phyloP scores from a whole-genome alignment of 2,797 vertebrate species.

The Brachymystax lenok region DNA sequence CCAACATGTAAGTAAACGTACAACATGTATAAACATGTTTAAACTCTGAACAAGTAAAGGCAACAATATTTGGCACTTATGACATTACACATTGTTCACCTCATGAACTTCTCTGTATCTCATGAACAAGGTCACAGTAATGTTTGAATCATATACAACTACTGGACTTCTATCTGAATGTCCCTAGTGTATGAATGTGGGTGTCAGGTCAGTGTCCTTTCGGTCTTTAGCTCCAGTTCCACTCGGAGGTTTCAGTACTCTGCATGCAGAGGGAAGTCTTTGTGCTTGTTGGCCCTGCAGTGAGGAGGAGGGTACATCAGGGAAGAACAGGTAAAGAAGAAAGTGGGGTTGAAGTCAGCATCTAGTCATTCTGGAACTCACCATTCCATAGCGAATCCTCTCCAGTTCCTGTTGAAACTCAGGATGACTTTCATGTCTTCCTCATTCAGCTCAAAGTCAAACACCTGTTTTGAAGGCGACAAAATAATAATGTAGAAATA shows the following conservation, averaged over 20 bases:
- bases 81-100: background rate
- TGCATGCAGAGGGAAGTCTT: conserved; percentile 67
- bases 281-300: conserved; percentile 66
- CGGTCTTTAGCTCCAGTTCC: background rate
- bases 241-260: conserved; percentile 57
- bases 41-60: background rate
- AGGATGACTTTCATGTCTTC: conserved; percentile 80
- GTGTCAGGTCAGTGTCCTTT: background rate
- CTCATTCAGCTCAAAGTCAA: conserved; percentile 83
- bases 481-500: background rate
- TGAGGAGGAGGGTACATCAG: conserved; percentile 5
- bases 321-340: background rate
- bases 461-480: conserved; percentile 70
- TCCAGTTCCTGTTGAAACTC: conserved; percentile 77
- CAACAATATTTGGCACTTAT: too few relatives aligned
- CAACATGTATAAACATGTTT: background rate
- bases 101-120: background rate
- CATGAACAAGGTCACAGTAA: background rate
- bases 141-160: background rate
- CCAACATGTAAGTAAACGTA: background rate
- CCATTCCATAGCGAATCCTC: conserved; percentile 65
- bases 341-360: background rate
- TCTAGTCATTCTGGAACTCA: conserved; percentile 27
- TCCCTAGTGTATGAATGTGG: background rate
- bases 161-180: background rate